Percentiles rank a stretch among this genome's conserved stretches.
These are phyloP conservation scores for Drosophila pseudoananassae DNA, from an alignment of 1,140 invertebrate species.

Conservation along the genomic window DNA sequence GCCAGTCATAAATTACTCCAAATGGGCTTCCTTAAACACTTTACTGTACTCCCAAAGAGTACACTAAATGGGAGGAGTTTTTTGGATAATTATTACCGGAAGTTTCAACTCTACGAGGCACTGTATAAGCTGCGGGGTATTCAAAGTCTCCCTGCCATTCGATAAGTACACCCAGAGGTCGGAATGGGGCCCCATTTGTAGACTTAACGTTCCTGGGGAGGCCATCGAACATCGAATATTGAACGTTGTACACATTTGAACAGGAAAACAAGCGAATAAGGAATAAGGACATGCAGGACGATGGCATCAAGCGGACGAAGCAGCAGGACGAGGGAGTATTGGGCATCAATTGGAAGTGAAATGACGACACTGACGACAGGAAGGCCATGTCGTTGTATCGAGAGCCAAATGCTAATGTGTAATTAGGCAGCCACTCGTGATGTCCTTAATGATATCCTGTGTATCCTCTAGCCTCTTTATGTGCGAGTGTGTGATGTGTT, in stretches of 20 bases:
- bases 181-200: constrained; percentile 22
- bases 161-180: constrained; percentile 14
- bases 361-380: constrained; percentile 8
- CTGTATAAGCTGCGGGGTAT: no score
- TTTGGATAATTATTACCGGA: neutral
- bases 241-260: neutral
- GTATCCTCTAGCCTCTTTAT: neutral
- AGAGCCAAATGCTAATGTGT: constrained; percentile 32
- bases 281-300: neutral
- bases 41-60: neutral
- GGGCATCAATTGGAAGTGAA: constrained; percentile 1
- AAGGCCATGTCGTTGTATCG: constrained; percentile 1
- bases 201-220: constrained; percentile 20
- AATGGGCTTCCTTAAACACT: neutral
- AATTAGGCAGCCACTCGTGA: constrained; percentile 29
- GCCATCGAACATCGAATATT: constrained; percentile 7
- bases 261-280: neutral
- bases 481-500: neutral
- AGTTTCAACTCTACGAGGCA: no score
- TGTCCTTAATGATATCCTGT: constrained; percentile 23
- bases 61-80: neutral
- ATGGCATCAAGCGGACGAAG: neutral
- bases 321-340: no score
- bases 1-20: constrained; percentile 3
- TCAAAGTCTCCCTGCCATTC: neutral